Evolutionary conservation across 2,888 invertebrate species (phyloP).

Genomic region (Mellilla xanthometata): DNA sequence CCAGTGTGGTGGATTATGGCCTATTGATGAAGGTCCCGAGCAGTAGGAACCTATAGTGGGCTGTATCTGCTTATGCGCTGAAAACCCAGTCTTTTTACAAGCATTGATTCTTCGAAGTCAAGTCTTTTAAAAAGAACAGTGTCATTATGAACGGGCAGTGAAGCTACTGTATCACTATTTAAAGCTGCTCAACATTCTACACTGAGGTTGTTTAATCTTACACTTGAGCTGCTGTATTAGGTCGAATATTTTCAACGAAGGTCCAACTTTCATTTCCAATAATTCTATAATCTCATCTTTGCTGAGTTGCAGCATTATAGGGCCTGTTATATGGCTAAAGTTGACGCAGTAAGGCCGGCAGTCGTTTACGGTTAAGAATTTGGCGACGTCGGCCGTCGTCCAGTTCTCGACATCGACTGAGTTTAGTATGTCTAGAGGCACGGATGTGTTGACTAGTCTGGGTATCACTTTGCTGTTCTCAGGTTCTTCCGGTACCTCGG

Average conservation of each 20-base stretch:
- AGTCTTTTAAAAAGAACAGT: too few relatives aligned
- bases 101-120: too few relatives aligned
- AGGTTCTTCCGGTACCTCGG: conserved; percentile 39
- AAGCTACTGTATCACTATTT: conserved; percentile 27
- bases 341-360: conserved; percentile 87
- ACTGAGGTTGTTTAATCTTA: conserved; percentile 90
- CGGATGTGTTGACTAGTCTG: conserved; percentile 82
- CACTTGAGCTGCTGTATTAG: conserved; percentile 95
- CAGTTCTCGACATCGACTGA: conserved; percentile 83
- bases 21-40: too few relatives aligned
- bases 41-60: too few relatives aligned
- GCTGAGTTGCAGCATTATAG: conserved; percentile 89
- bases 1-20: too few relatives aligned
- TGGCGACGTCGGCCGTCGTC: conserved; percentile 92
- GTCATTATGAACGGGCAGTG: conserved; percentile 19
- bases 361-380: conserved; percentile 95
- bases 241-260: conserved; percentile 96
- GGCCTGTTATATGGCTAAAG: conserved; percentile 89
- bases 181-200: conserved; percentile 63
- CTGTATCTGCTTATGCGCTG: too few relatives aligned
- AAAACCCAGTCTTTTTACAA: too few relatives aligned
- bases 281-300: conserved; percentile 96
- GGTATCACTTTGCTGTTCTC: conserved; percentile 85
- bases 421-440: conserved; percentile 75
- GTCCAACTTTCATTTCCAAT: conserved; percentile 96